phyloP scores from a whole-genome alignment of 1,140 invertebrate genomes.

The Phthorimaea operculella region DNA sequence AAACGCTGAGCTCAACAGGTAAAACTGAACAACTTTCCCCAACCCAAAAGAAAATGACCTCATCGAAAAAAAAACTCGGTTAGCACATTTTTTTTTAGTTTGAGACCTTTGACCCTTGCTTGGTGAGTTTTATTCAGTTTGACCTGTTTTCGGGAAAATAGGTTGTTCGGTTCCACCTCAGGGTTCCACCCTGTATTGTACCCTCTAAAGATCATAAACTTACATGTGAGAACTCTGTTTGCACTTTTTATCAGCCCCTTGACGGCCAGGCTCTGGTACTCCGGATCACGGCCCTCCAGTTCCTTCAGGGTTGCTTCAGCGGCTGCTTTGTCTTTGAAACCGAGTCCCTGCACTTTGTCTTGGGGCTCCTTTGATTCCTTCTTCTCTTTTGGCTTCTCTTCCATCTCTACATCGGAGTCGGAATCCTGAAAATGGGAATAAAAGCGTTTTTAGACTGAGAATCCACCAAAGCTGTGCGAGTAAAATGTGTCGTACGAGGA shows the following conservation, averaged over 20 bases:
- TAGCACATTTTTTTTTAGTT: too few species aligned
- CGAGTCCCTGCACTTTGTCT: conserved; percentile 71
- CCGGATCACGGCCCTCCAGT: conserved; percentile 73
- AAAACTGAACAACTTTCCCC: too few species aligned
- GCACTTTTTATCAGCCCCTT: conserved; percentile 73
- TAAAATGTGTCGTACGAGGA: too few species aligned
- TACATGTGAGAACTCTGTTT: conserved; percentile 71
- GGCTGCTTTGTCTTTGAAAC: conserved; percentile 72
- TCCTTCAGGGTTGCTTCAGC: conserved; percentile 64
- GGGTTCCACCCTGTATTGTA: too few species aligned
- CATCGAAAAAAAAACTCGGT: too few species aligned
- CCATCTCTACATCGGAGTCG: conserved; percentile 57
- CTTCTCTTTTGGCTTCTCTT: conserved; percentile 44
- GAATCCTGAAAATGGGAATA: conserved; percentile 27
- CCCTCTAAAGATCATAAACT: conserved; percentile 25
- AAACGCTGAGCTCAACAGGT: too few species aligned
- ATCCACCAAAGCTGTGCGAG: too few species aligned
- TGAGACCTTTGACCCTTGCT: too few species aligned
- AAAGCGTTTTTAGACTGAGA: background rate
- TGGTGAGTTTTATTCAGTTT: too few species aligned
- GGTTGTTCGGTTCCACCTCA: too few species aligned
- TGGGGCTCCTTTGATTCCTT: conserved; percentile 29
- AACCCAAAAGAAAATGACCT: too few species aligned
- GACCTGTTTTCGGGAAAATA: too few species aligned
- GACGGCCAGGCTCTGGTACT: conserved; percentile 73